Evolutionary conservation across 2,797 vertebrate species (phyloP), one percentile per base, ranked within the genome.

Genomic region (Lates japonicus): DNA sequence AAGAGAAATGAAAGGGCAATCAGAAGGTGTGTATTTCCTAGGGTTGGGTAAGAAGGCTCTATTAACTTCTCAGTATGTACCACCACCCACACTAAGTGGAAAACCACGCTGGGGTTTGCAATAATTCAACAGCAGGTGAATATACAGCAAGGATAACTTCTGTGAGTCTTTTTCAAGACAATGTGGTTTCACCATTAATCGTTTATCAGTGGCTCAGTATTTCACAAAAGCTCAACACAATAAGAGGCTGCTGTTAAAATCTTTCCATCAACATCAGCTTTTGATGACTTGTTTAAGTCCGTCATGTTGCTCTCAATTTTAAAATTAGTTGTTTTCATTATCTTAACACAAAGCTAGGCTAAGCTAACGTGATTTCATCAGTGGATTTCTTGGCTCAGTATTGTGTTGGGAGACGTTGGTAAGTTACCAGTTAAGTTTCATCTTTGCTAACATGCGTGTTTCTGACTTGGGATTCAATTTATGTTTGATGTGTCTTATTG

Each of bases 21-120:
- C 85, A 90, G 76, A 88, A 82, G 83, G 89, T 84, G 78, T 60
- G 31, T 16, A 62, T 82, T 91, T 83, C 82, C 85, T 80, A 67
- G 46, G 78, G 85, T 70, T 74, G 82, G 88, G 90, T 91, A 89
- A 90, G 80, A 83, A 84, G 81, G 73, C 78, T 91, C 90, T 88
- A 91, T 93, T 92, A 93, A 90, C 86, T 88, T 93, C 91, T 83
- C 92, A 94, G 88, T 88, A 81, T 93, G 89, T 72, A 77, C 80
- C 84, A 75, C 70, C 80, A 80, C 82, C 80, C 74, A 85, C 82
- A 69, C 70, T 58, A 76, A 82, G 65, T 49, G 41, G 65, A 70
- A 88, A 82, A 76, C 37, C 88, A 80, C 82, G 75, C 79, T 86
- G 82, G 71, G 87, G 78, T 78, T 82, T 81, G 42, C 70, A 92